Evolutionary conservation across 2,888 invertebrate species (phyloP), one percentile per base, ranked within the genome.

Genomic region (Horisme vitalbata): DNA sequence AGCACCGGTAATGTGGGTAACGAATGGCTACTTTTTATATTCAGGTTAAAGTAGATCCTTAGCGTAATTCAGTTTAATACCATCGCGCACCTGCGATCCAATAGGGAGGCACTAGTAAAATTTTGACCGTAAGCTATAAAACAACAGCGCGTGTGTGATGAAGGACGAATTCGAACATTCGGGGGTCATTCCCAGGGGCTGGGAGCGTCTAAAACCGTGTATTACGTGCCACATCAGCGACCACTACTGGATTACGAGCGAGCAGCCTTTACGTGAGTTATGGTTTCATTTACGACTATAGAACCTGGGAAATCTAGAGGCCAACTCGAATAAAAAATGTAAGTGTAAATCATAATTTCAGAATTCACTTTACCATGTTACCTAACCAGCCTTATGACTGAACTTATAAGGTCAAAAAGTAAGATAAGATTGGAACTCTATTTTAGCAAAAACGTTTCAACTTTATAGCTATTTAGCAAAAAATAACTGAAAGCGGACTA

Each of bases 211-310:
- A 74, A 78, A 77, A 76, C 75, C 75, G 71, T 68, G 70, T 74
- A 74, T 77, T 75, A 82, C 78, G 75, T 76, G 73, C 74, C 75
- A 75, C 78, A 79, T 71, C 75, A 75, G 70, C 76, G 72, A 67
- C 75, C 78, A 71, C 72, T 73, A 74, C 72, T 68, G 68, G 75
- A 74, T 79, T 79, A 81, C 75, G 76, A 76, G 65, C 70, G 55
- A 62, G 65, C 65, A 65, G 71, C 71, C 73, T 71, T 72, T 71
- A 74, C 70, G 68, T 68, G 70, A 75, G 68, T 77, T 79, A 80
- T 76, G 69, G 67, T 71, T 64, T 71, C 68, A 66, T 78, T 83
- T 75, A 79, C 72, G 74, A 73, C 71, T 67, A 71, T 69, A 65
- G 65, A 60, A 52, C 61, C 64, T 65, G 46, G 55, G 62, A 52